Evolutionary conservation across 64 coral and sea anemone genomes (phyloP), one percentile per base, ranked within the genome.

Genomic region (Pachyseris speciosa): DNA sequence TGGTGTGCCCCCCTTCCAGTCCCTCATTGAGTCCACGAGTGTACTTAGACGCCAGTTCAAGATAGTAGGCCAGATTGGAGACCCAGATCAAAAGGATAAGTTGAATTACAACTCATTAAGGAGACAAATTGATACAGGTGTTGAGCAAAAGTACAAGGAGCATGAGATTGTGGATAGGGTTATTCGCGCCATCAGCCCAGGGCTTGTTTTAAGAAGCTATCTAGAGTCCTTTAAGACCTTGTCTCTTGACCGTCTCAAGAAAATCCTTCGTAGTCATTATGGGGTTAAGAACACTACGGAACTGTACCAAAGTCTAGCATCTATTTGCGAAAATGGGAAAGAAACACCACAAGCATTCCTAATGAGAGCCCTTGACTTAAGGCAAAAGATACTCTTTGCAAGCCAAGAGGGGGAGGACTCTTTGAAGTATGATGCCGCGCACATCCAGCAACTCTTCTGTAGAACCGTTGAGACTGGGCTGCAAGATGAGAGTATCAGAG

Each of bases 351-450:
- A 73, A 80, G 72, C 72, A 63, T 80, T 87, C 42, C 34, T 93
- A 31, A 87, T 93, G 83, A 28, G 84, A 59, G 84, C 65, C 32
- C 49, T 92, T 29, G 77, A 85, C 74, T 37, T 92, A 16, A 72
- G 80, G 10, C 90, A 92, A 45, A 67, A 92, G 38, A 85, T 92
- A 45, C 24, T 85, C 12, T 92, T 92, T 85, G 53, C 90, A n/a
- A 59, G 80, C 25, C 34, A 76, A 36, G 90, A 89, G 61, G 24
- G 64, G 34, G 83, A 85, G 83, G 83, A 85, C 43, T 58, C 41
- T 25, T 36, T 85, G 25, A 61, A 64, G 29, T 85, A 85, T 68
- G 83, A 85, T n/a, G 17, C 1, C 7, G 44, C 7, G 7, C 44
- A 26, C 83, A 0, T 58, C 44, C 12, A 58, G 67, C 41, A 85